These are phyloP conservation scores for Pelochelys cantorii DNA, from an alignment of 2,797 vertebrate species.

Conservation along the genomic window DNA sequence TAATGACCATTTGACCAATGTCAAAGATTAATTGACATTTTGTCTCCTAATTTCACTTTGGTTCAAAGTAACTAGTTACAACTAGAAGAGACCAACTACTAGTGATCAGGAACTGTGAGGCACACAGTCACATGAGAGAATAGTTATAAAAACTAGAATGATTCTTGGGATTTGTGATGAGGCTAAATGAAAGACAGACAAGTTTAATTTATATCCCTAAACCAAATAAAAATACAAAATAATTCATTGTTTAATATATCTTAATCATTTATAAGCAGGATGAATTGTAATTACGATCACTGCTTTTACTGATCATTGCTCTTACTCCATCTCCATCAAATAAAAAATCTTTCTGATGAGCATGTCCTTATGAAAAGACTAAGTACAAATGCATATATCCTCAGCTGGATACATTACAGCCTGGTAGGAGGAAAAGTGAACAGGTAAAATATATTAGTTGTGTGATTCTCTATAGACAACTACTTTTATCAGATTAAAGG, in stretches of 20 bases:
- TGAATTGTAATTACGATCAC: background rate
- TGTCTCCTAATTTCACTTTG: background rate
- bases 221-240: background rate
- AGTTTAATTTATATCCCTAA: background rate
- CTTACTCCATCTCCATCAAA: background rate
- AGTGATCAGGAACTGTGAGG: background rate
- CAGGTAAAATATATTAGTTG: background rate
- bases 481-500: slow-evolving; percentile 4
- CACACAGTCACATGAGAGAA: background rate
- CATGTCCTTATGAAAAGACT: background rate
- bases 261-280: background rate
- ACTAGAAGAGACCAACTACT: background rate
- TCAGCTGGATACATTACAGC: background rate
- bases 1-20: background rate
- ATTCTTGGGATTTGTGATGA: background rate
- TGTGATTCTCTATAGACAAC: background rate
- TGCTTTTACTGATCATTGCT: background rate
- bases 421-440: rapidly evolving
- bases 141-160: background rate
- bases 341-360: background rate
- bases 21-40: background rate
- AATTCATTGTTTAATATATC: background rate
- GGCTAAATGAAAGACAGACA: background rate
- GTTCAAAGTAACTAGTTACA: background rate
- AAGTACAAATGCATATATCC: background rate